These are phyloP conservation scores for Rhabdomys dilectus DNA, from an alignment of 2,113 vertebrate genomes.

Conservation along the genomic window DNA sequence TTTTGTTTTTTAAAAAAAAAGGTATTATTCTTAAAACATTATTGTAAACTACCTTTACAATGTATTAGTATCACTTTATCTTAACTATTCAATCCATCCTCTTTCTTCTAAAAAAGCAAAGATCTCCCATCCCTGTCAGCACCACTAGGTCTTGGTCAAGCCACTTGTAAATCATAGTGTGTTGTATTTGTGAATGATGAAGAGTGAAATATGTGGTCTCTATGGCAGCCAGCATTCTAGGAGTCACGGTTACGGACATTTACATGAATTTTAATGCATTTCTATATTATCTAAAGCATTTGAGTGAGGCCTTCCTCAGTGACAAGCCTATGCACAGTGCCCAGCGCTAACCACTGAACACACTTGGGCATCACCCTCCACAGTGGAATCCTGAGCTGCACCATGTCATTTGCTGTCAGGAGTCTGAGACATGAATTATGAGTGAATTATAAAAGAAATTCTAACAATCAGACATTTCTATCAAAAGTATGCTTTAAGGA, in stretches of 20 bases:
- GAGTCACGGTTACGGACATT: background rate
- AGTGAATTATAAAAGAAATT: background rate
- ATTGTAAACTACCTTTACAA: background rate
- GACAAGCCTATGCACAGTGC: background rate
- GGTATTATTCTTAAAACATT: background rate
- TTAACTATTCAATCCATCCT: background rate
- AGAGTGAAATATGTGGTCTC: background rate
- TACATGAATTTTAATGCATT: background rate
- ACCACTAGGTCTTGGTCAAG: background rate
- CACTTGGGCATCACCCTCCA: background rate
- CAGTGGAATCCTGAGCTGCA: background rate
- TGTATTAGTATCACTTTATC: background rate
- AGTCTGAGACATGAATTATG: constrained; percentile 8
- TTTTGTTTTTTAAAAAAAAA: background rate
- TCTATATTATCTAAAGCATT: background rate
- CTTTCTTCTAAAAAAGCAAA: background rate
- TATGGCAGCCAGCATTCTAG: background rate
- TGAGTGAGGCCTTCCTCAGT: background rate
- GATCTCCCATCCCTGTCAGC: background rate
- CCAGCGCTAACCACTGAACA: background rate
- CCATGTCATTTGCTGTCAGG: background rate
- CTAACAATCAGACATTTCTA: constrained; percentile 45
- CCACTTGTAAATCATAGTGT: background rate
- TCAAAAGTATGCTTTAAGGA: constrained; percentile 8
- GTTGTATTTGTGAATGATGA: background rate